These are phyloP conservation scores for Neopipo cinnamomea DNA, from an alignment of 2,113 vertebrate species.

Conservation along the genomic window DNA sequence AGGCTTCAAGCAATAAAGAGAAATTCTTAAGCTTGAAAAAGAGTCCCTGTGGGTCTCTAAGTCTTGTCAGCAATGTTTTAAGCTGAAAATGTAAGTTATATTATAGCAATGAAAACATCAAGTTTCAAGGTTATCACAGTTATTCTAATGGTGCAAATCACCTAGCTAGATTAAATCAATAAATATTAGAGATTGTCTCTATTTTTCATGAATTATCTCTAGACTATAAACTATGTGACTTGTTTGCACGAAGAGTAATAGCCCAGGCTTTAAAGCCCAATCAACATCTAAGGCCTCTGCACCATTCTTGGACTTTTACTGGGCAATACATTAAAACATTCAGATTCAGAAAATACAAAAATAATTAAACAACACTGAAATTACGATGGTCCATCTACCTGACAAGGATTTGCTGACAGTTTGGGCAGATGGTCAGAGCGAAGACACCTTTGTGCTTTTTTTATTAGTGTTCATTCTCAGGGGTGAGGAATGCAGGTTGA, in stretches of 20 bases:
- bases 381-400: not conserved
- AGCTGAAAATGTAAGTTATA: not conserved
- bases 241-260: not conserved
- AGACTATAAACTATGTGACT: not conserved
- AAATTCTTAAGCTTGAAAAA: not conserved
- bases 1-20: not conserved
- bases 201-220: not conserved
- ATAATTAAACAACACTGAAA: not conserved
- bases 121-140: not conserved
- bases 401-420: accelerated
- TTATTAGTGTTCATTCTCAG: no score
- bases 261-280: not conserved
- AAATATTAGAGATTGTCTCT: not conserved
- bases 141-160: not conserved
- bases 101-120: not conserved
- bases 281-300: not conserved
- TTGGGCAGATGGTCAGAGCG: not conserved
- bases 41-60: not conserved
- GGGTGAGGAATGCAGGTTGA: not conserved
- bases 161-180: not conserved
- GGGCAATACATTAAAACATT: not conserved
- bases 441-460: no score
- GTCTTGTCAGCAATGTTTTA: not conserved
- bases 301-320: not conserved
- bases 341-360: not conserved